Evolutionary conservation across 2,797 vertebrate species (phyloP), one percentile per base, ranked within the genome.

Genomic region (Lateolabrax maculatus): DNA sequence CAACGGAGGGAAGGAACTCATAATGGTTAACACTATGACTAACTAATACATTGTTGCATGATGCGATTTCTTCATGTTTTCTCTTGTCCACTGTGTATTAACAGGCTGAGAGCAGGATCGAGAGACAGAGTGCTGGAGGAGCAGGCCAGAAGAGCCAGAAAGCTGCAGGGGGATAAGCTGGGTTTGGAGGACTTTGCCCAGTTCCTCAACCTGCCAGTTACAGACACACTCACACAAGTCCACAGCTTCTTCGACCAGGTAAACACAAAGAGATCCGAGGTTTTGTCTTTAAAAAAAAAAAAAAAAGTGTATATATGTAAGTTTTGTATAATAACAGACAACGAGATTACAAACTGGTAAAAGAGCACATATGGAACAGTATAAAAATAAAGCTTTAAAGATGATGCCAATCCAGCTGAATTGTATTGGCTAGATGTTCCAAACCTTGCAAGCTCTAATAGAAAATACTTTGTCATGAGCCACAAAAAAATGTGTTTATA

Each of bases 241-340:
- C 96, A 97, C 89, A 89, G 88, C 0, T 93, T 98, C 65, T 98
- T 99, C 65, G 95, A 97, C 25, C 95, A 98, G 97, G 98, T 98
- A 89, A 87, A 90, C 25, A 23, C 16, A 43, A 10, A 31, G 11
- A 58, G 8, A 13, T 0, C 5, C 25, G 41, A 36, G 6, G 23
- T 9, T 25, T 29, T 18, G 5, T n/a, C n/a, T n/a, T n/a, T n/a
- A n/a, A n/a, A n/a, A n/a, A n/a, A n/a, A n/a, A n/a, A n/a, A n/a
- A n/a, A n/a, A n/a, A n/a, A n/a, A n/a, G n/a, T n/a, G n/a, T n/a
- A n/a, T n/a, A 36, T 11, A 68, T 4, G 9, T 39, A 53, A 19
- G n/a, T n/a, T 60, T 23, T 2, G 3, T 39, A 23, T 21, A 39
- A 49, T 34, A 53, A 37, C 34, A 53, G 3, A 60, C 41, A 29